Percentiles rank a stretch among this genome's conserved stretches.
These are phyloP conservation scores for Plebejus argus DNA, from an alignment of 2,888 invertebrate genomes.

Conservation along the genomic window DNA sequence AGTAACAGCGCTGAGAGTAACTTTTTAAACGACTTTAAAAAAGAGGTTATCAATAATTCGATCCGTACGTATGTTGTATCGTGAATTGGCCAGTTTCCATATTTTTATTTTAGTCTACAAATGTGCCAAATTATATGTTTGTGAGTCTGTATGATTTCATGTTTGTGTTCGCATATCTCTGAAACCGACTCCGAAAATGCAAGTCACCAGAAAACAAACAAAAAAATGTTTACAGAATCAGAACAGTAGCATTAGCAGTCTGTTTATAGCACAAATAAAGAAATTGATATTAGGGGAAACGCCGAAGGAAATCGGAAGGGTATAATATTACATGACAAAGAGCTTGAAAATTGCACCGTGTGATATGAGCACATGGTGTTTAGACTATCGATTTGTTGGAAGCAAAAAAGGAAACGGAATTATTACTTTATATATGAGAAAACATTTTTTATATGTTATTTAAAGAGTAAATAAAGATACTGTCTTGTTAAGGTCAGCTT, in stretches of 20 bases:
- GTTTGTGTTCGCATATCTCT: too few species aligned
- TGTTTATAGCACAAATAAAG: not conserved
- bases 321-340: conserved; percentile 5
- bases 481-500: too few species aligned
- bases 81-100: too few species aligned
- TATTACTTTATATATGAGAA: not conserved
- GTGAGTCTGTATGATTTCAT: too few species aligned
- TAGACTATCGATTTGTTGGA: not conserved
- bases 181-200: too few species aligned
- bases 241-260: not conserved
- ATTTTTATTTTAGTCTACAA: too few species aligned
- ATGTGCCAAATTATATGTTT: too few species aligned
- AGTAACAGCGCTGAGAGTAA: too few species aligned
- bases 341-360: not conserved
- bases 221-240: not conserved
- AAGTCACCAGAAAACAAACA: not conserved
- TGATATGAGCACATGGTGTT: not conserved
- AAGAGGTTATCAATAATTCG: too few species aligned
- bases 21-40: too few species aligned
- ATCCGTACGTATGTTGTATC: too few species aligned
- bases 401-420: not conserved
- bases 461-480: too few species aligned
- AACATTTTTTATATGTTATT: not conserved
- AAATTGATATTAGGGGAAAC: not conserved
- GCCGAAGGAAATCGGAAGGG: not conserved